These are phyloP conservation scores for Battus philenor DNA, from an alignment of 1,140 invertebrate species.

Conservation along the genomic window DNA sequence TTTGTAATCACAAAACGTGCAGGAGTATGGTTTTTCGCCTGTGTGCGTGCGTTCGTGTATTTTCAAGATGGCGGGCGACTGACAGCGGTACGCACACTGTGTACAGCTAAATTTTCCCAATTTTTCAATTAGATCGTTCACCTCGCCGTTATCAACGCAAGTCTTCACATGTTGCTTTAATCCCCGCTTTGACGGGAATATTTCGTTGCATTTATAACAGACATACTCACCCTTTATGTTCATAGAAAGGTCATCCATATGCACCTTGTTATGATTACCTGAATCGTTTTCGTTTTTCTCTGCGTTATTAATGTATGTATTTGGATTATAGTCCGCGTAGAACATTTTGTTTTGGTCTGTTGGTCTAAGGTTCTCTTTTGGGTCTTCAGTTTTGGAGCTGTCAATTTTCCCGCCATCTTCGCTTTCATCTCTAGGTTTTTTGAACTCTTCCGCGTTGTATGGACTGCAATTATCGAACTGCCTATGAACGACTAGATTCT, in stretches of 20 bases:
- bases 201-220: slow-evolving; percentile 57
- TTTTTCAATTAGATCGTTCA: slow-evolving; percentile 33
- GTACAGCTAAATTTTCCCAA: slow-evolving; percentile 62
- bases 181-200: slow-evolving; percentile 52
- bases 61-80: slow-evolving; percentile 79
- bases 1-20: slow-evolving; percentile 82
- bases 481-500: slow-evolving; percentile 57
- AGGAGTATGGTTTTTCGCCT: slow-evolving; percentile 78
- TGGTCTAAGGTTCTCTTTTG: slow-evolving; percentile 61
- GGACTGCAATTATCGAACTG: slow-evolving; percentile 48
- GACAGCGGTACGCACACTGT: slow-evolving; percentile 65
- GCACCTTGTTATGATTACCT: slow-evolving; percentile 36
- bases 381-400: slow-evolving; percentile 38
- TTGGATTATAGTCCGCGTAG: slow-evolving; percentile 28
- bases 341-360: slow-evolving; percentile 54
- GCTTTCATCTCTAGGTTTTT: slow-evolving; percentile 38
- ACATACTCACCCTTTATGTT: slow-evolving; percentile 60
- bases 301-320: slow-evolving; percentile 13
- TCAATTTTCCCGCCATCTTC: slow-evolving; percentile 26
- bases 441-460: slow-evolving; percentile 35
- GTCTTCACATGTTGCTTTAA: slow-evolving; percentile 56
- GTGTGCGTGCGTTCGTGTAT: slow-evolving; percentile 81
- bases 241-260: slow-evolving; percentile 35
- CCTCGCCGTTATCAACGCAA: slow-evolving; percentile 37
- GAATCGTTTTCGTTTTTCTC: slow-evolving; percentile 53